Conservation (phyloP, 2,113 vertebrate genomes). For the Ochotona curzoniae region DNA sequence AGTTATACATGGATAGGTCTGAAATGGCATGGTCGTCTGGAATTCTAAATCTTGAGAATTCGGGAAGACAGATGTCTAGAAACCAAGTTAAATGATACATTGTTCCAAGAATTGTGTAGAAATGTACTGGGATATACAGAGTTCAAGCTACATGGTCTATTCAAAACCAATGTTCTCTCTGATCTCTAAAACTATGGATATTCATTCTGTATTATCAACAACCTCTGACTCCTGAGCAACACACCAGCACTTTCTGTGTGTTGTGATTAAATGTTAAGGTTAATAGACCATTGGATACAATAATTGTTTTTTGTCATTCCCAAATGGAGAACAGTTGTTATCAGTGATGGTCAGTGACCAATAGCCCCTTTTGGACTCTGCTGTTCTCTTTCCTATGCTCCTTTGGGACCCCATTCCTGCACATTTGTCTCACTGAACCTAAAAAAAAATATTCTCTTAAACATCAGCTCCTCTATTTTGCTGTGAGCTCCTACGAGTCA, state of each 20-base stretch:
- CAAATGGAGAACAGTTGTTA: background rate
- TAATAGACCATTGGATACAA: background rate
- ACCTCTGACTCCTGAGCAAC: background rate
- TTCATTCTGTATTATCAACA: background rate
- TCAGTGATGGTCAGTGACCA: background rate
- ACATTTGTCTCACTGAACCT: background rate
- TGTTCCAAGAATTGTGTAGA: constrained; percentile 20
- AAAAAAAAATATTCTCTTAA: background rate
- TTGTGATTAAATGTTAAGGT: constrained; percentile 23
- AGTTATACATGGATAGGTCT: constrained; percentile 99
- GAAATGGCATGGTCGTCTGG: constrained; percentile 96
- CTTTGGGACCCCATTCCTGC: background rate
- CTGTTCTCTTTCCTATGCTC: background rate
- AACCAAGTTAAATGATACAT: constrained; percentile 58
- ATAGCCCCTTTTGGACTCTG: background rate
- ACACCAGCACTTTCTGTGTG: background rate
- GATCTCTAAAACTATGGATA: background rate
- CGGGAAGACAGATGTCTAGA: constrained; percentile 91
- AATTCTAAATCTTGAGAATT: constrained; percentile 93
- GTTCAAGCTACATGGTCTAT: background rate
- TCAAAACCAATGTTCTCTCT: background rate
- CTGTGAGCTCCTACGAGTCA: background rate
- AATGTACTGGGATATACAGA: background rate
- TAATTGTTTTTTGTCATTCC: constrained; percentile 7
- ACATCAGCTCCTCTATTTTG: background rate